Evolutionary conservation across 1,140 invertebrate genomes (phyloP).

Genomic region (Pseudomyrmex sp.): DNA sequence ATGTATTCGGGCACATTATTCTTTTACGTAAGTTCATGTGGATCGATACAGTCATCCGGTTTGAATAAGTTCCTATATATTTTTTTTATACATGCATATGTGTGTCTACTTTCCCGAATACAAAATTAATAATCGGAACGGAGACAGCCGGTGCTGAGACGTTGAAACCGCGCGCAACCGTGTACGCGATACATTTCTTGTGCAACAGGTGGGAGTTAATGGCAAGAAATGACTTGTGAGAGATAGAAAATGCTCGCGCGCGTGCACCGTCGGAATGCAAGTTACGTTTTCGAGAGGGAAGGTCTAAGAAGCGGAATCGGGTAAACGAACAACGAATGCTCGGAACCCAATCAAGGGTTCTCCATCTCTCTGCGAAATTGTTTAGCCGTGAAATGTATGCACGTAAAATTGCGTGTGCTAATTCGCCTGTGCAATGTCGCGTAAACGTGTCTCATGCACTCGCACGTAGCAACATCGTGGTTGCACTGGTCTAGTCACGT

Average conservation of each 20-base stretch:
- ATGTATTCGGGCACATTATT: not conserved
- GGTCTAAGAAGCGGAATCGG: not conserved
- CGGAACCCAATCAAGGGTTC: slow-evolving; percentile 2
- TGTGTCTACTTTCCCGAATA: slow-evolving; percentile 42
- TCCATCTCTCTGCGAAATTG: not conserved
- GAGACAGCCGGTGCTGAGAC: not conserved
- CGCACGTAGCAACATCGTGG: not conserved
- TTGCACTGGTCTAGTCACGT: not conserved
- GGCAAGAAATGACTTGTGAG: slow-evolving; percentile 49
- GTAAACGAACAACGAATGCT: not conserved
- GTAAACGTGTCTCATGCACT: not conserved
- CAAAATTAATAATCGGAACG: slow-evolving; percentile 47
- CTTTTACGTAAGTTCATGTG: slow-evolving; percentile 17
- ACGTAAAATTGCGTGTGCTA: not conserved
- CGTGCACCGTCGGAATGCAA: not conserved
- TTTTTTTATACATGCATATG: too few relatives aligned
- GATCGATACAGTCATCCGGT: not conserved
- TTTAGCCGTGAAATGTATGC: slow-evolving; percentile 26
- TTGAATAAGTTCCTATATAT: not conserved
- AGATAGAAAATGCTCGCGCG: slow-evolving; percentile 8
- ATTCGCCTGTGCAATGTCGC: not conserved
- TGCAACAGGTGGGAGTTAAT: slow-evolving; percentile 72
- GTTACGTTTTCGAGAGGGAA: slow-evolving; percentile 28
- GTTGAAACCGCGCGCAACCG: slow-evolving; percentile 55
- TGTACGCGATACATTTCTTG: slow-evolving; percentile 57